Percentiles rank a stretch among this genome's conserved stretches.
Conservation (phyloP, 2,113 vertebrate species). For the Gymnocephalus cernua region DNA sequence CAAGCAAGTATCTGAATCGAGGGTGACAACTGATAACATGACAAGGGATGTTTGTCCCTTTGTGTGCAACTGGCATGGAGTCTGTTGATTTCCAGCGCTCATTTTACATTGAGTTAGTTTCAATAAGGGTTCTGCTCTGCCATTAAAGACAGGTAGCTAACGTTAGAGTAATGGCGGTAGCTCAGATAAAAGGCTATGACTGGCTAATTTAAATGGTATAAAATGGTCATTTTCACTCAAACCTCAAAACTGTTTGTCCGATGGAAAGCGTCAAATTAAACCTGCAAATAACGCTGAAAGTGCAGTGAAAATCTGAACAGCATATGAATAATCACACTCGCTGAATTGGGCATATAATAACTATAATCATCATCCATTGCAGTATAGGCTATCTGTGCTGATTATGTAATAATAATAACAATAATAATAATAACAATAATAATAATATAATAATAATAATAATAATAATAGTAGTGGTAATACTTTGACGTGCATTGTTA, state of each 20-base stretch:
- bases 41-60: conserved; percentile 37
- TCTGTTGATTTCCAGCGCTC: conserved; percentile 22
- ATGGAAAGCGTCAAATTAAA: conserved; percentile 10
- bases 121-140: neutral
- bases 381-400: conserved; percentile 77
- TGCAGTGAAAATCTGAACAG: conserved; percentile 2
- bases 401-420: conserved; percentile 76
- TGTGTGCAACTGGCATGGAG: conserved; percentile 43
- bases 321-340: conserved; percentile 22
- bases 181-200: neutral
- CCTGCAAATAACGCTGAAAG: conserved; percentile 14
- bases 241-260: neutral
- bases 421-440: conserved; percentile 68
- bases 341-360: conserved; percentile 33
- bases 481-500: conserved; percentile 74
- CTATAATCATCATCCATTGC: conserved; percentile 53
- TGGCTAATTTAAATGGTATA: conserved; percentile 1
- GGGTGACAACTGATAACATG: conserved; percentile 27
- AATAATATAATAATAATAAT: conserved; percentile 74
- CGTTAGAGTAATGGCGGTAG: neutral
- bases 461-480: conserved; percentile 49
- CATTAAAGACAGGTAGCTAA: neutral
- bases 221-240: conserved; percentile 30
- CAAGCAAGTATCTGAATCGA: neutral
- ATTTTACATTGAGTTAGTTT: neutral